phyloP scores from a whole-genome alignment of 2,888 invertebrate genomes.

The Gonocerus acuteangulatus region DNA sequence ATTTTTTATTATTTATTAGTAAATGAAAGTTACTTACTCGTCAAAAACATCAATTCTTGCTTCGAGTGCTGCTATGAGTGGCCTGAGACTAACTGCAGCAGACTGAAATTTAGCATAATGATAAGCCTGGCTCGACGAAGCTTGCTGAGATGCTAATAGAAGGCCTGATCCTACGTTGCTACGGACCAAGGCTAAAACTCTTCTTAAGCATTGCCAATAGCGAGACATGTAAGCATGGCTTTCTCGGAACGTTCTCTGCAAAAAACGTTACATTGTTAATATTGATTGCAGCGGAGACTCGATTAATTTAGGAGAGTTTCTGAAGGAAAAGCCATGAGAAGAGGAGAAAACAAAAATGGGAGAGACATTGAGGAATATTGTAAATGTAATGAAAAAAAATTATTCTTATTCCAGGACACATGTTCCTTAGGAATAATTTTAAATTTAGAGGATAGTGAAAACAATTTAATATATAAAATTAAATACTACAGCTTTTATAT shows the following conservation, averaged over 20 bases:
- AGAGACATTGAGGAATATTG: no score
- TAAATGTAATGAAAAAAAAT: no score
- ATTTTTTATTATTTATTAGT: no score
- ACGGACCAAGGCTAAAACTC: conserved; percentile 70
- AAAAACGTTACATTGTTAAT: no score
- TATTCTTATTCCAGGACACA: no score
- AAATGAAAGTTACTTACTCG: conserved; percentile 53
- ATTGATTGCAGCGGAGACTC: no score
- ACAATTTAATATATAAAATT: no score
- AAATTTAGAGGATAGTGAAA: no score
- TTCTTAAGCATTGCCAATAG: conserved; percentile 74
- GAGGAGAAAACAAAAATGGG: neutral
- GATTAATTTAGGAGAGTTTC: neutral
- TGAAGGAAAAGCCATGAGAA: neutral
- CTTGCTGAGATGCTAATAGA: conserved; percentile 37
- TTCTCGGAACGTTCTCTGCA: conserved; percentile 75
- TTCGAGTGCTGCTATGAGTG: conserved; percentile 76
- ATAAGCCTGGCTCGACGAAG: conserved; percentile 53
- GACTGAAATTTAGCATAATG: conserved; percentile 95
- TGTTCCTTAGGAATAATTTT: no score
- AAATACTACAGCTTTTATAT: no score
- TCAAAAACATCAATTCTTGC: conserved; percentile 60
- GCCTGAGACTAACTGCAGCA: conserved; percentile 74
- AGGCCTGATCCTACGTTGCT: conserved; percentile 57
- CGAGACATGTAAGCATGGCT: conserved; percentile 71